Conservation (phyloP, 2,888 invertebrate genomes). For the Lycia hirtaria region DNA sequence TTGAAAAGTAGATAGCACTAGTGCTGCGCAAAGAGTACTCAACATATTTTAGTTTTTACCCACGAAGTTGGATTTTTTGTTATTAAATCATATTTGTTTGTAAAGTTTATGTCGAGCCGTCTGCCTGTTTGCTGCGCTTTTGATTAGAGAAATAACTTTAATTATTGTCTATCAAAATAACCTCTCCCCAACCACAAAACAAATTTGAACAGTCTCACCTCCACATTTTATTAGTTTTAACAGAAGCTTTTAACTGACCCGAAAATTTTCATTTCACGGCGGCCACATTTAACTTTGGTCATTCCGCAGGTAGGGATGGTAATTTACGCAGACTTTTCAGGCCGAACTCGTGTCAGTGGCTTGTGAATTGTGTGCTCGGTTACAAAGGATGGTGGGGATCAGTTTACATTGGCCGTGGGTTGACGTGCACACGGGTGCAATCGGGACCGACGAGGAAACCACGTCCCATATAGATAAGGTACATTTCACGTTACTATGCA, state of each 20-base stretch:
- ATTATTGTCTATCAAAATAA: not conserved
- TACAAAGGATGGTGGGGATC: conserved; percentile 33
- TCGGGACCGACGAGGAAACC: conserved; percentile 72
- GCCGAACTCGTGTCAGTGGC: conserved; percentile 20
- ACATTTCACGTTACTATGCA: conserved; percentile 53
- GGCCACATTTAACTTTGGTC: conserved; percentile 20
- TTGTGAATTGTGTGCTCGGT: conserved; percentile 22
- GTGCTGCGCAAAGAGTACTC: too few species aligned
- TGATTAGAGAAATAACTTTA: not conserved
- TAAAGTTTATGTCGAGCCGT: too few species aligned
- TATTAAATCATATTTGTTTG: too few species aligned
- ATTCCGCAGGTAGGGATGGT: conserved; percentile 17
- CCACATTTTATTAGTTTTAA: conserved; percentile 8
- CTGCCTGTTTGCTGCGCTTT: too few species aligned
- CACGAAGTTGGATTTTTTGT: too few species aligned
- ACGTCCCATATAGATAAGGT: conserved; percentile 79
- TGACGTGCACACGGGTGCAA: conserved; percentile 53
- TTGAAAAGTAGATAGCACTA: too few species aligned
- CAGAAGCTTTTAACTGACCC: conserved; percentile 10
- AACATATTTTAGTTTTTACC: too few species aligned
- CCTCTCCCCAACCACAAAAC: not conserved
- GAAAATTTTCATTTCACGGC: conserved; percentile 11
- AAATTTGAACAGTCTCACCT: not conserved
- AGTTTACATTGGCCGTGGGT: conserved; percentile 27
- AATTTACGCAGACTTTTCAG: conserved; percentile 24